phyloP scores from a whole-genome alignment of 1,140 invertebrate genomes.

The Schlechtendalia chinensis region DNA sequence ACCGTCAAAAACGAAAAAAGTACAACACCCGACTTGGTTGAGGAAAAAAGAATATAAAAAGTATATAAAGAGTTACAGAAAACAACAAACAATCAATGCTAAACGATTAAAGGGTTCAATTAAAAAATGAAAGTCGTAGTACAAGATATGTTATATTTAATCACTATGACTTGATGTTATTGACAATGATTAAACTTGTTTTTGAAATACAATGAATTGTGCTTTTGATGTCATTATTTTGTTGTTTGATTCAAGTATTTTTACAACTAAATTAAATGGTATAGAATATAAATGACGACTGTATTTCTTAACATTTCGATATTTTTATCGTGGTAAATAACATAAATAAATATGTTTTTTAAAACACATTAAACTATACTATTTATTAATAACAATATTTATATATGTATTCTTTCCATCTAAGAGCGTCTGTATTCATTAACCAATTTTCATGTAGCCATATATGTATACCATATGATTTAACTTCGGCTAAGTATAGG shows the following conservation, averaged over 20 bases:
- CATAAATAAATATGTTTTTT: too few relatives aligned
- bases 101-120: slow-evolving; percentile 20
- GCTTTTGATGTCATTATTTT: not conserved
- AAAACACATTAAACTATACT: too few relatives aligned
- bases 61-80: slow-evolving; percentile 37
- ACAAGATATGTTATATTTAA: slow-evolving; percentile 6
- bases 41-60: slow-evolving; percentile 46
- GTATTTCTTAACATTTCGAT: too few relatives aligned
- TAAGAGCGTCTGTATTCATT: too few relatives aligned
- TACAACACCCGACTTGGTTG: slow-evolving; percentile 37
- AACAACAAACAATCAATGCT: slow-evolving; percentile 19
- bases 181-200: not conserved
- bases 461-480: too few relatives aligned
- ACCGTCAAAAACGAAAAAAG: slow-evolving; percentile 20
- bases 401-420: too few relatives aligned
- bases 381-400: too few relatives aligned
- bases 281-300: too few relatives aligned
- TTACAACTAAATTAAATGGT: too few relatives aligned
- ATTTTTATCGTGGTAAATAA: too few relatives aligned
- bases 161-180: not conserved
- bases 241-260: not conserved
- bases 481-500: too few relatives aligned
- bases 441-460: too few relatives aligned
- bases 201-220: not conserved
- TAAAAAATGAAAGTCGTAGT: slow-evolving; percentile 13